phyloP scores from a whole-genome alignment of 2,113 vertebrate species.

The Acanthochromis polyacanthus region DNA sequence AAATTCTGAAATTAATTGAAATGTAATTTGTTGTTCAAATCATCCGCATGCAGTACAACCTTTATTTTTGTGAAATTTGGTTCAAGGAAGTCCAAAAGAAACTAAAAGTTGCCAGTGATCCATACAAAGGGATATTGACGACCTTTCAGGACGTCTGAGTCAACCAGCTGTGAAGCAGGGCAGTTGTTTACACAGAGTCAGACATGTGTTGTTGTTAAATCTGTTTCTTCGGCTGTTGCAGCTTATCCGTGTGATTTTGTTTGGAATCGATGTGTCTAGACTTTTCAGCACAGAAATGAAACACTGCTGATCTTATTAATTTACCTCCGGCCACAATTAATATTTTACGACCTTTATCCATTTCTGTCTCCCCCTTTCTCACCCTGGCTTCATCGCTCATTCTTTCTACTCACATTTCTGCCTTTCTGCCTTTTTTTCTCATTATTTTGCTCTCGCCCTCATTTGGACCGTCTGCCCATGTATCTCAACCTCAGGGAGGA shows the following conservation, averaged over 20 bases:
- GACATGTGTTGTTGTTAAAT: slow-evolving; percentile 7
- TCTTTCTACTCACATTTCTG: neutral
- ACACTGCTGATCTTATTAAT: slow-evolving; percentile 25
- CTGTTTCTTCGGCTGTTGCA: neutral
- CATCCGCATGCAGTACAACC: neutral
- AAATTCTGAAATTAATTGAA: too few relatives aligned
- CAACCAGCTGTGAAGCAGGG: neutral
- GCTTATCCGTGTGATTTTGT: slow-evolving; percentile 9
- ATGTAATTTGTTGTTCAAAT: neutral
- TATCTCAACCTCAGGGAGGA: slow-evolving; percentile 88
- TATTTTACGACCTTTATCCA: slow-evolving; percentile 36
- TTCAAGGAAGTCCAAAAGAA: neutral
- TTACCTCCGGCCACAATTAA: slow-evolving; percentile 29
- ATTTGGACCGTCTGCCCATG: slow-evolving; percentile 2
- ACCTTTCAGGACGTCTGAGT: neutral
- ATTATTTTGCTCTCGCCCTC: neutral
- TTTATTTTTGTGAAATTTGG: neutral
- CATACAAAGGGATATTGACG: neutral
- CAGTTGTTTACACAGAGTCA: neutral
- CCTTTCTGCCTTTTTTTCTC: neutral
- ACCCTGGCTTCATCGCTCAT: neutral
- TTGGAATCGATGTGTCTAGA: slow-evolving; percentile 28
- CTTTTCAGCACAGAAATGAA: slow-evolving; percentile 14
- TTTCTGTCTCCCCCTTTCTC: slow-evolving; percentile 22
- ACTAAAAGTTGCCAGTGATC: neutral